These are phyloP conservation scores for Rhopalosiphum nymphaeae DNA, from an alignment of 2,888 invertebrate species.

Conservation along the genomic window DNA sequence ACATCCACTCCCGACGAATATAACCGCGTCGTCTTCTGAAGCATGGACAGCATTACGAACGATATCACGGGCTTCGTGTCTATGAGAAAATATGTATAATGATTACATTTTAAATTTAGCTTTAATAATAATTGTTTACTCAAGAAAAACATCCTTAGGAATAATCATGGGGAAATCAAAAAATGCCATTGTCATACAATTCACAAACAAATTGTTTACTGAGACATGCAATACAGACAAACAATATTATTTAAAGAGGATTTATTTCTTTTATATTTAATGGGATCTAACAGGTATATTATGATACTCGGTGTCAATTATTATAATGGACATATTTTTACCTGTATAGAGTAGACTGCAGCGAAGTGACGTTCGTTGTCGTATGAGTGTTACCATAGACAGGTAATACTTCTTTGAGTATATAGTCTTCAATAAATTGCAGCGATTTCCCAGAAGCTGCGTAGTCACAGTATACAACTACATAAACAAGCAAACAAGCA, in stretches of 20 bases:
- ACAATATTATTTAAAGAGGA: neutral
- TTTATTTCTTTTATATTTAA: neutral
- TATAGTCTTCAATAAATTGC: constrained; percentile 88
- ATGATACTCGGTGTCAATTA: neutral
- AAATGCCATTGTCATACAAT: neutral
- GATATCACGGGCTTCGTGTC: constrained; percentile 85
- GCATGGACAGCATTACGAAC: constrained; percentile 85
- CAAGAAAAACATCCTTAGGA: neutral
- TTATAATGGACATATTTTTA: constrained; percentile 70
- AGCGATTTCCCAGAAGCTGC: constrained; percentile 86
- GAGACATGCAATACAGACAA: neutral
- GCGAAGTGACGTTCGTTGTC: constrained; percentile 85
- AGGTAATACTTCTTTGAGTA: constrained; percentile 83
- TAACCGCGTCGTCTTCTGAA: constrained; percentile 82
- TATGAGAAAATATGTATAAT: constrained; percentile 70
- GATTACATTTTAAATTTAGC: neutral
- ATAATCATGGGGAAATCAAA: neutral
- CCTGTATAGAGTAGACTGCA: constrained; percentile 90
- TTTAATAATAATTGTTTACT: neutral
- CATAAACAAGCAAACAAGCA: constrained; percentile 69
- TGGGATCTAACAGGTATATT: neutral
- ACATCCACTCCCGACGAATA: constrained; percentile 81
- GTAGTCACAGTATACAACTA: constrained; percentile 90
- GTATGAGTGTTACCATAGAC: constrained; percentile 87
- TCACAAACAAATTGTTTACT: neutral